Evolutionary conservation across 2,888 invertebrate genomes (phyloP), one percentile per base, ranked within the genome.

Genomic region (Mimachlamys varia): DNA sequence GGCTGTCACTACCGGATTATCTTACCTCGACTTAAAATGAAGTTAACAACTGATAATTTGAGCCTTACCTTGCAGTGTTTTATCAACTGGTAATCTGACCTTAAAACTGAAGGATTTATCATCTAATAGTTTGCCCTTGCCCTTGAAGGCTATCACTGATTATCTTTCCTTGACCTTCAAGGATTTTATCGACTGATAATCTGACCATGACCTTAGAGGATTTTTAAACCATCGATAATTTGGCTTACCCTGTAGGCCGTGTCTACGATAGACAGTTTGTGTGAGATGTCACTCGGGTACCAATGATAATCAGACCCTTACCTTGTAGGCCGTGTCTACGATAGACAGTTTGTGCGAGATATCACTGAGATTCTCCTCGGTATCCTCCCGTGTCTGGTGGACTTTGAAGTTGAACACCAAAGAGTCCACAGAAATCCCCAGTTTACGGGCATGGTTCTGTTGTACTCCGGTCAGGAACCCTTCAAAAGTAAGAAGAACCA

Each of bases 391-490:
- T 15, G 91, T 91, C n/a, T 89, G 92, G 50, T 92, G 89, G 5
- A 96, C 94, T 55, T 93, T 90, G 92, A 96, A 96, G 88, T 95
- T 92, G 92, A 96, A 96, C 50, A 94, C 93, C 88, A 97, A 93
- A 12, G 96, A 95, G 92, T 97, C 97, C 0, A 97, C 96, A n/a
- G 96, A 95, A 44, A 96, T 95, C 22, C 95, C 94, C 38, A 95
- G 87, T 91, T 96, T 96, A n/a, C 97, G 93, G 19, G 97, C 96
- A 92, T 96, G 96, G 91, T 95, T 96, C 94, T 97, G 97, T 33
- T 96, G 94, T 7, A 97, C 95, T n/a, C 96, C 96, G 7, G 96
- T 96, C 89, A 96, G 93, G 91, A 96, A 96, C 19, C 96, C 96
- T 96, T 93, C 7, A 94, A 93, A 89, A 62, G 38, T 88, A 13